A percentile compares a stretch with the other conserved stretches of the same genome.
Evolutionary conservation across 2,888 invertebrate genomes (phyloP).

Genomic region (Callimorpha dominula): DNA sequence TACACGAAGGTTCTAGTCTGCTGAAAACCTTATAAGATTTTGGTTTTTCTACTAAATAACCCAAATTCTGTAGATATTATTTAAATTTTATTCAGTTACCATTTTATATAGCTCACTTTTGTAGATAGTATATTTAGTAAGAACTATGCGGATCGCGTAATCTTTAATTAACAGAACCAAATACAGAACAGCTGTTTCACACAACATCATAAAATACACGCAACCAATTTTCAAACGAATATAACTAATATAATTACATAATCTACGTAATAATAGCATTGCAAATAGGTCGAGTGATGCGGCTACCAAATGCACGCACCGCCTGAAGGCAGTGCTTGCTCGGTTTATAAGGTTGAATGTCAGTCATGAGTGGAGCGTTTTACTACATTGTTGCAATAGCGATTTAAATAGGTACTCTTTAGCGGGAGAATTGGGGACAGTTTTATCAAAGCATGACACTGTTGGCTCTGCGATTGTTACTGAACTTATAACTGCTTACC

Average conservation of each 20-base stretch:
- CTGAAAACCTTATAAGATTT: too few relatives aligned
- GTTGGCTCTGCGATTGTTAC: neutral
- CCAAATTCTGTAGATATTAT: neutral
- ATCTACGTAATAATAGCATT: slow-evolving; percentile 44
- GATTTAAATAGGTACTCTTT: neutral
- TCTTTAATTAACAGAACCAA: too few relatives aligned
- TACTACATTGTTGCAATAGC: neutral
- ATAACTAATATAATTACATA: slow-evolving; percentile 47
- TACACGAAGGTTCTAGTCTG: too few relatives aligned
- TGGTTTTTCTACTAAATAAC: neutral
- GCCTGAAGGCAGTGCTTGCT: slow-evolving; percentile 47
- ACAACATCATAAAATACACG: neutral
- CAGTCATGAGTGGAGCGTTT: slow-evolving; percentile 30
- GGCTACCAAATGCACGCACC: slow-evolving; percentile 58
- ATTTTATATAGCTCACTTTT: neutral
- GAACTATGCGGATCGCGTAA: too few relatives aligned
- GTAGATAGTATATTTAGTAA: too few relatives aligned
- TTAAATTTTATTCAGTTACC: neutral
- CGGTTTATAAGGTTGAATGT: slow-evolving; percentile 9
- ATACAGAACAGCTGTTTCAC: neutral
- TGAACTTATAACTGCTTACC: neutral
- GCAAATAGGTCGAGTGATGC: slow-evolving; percentile 59
- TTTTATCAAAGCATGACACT: neutral
- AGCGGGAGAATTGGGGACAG: neutral
- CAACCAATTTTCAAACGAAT: slow-evolving; percentile 18